Evolutionary conservation across 2,113 vertebrate genomes (phyloP).

Genomic region (Gambusia holbrooki): DNA sequence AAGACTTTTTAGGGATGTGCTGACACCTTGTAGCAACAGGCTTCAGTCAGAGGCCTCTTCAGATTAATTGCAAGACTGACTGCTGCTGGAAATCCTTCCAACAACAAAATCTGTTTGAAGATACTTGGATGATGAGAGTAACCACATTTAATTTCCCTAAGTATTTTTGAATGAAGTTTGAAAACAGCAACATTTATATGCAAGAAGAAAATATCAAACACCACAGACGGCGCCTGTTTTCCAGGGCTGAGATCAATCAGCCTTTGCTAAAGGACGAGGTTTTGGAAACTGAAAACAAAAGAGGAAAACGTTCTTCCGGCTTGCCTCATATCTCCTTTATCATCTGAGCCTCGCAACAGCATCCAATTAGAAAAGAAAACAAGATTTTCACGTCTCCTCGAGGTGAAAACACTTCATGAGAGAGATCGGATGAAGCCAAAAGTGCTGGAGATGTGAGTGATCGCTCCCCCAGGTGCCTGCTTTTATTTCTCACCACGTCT

Average conservation of each 20-base stretch:
- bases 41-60: too few species aligned
- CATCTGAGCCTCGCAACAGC: slow-evolving; percentile 3
- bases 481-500: background rate
- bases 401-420: slow-evolving; percentile 13
- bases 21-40: too few species aligned
- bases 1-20: too few species aligned
- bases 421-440: slow-evolving; percentile 29
- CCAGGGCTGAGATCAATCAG: slow-evolving; percentile 38
- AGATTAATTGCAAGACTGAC: too few species aligned
- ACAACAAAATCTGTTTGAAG: too few species aligned
- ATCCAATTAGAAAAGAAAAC: slow-evolving; percentile 11
- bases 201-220: background rate
- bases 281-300: slow-evolving; percentile 27
- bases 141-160: too few species aligned
- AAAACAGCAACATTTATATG: slow-evolving; percentile 14
- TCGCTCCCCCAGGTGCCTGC: slow-evolving; percentile 14
- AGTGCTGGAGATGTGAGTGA: slow-evolving; percentile 10
- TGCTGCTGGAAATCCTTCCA: too few species aligned
- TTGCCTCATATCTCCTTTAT: background rate
- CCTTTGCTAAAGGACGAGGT: slow-evolving; percentile 12
- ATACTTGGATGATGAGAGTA: too few species aligned
- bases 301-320: slow-evolving; percentile 1
- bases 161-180: background rate
- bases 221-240: background rate
- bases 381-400: background rate